Evolutionary conservation across 1,140 invertebrate species (phyloP), one percentile per base, ranked within the genome.

Genomic region (Papilio dardanus): DNA sequence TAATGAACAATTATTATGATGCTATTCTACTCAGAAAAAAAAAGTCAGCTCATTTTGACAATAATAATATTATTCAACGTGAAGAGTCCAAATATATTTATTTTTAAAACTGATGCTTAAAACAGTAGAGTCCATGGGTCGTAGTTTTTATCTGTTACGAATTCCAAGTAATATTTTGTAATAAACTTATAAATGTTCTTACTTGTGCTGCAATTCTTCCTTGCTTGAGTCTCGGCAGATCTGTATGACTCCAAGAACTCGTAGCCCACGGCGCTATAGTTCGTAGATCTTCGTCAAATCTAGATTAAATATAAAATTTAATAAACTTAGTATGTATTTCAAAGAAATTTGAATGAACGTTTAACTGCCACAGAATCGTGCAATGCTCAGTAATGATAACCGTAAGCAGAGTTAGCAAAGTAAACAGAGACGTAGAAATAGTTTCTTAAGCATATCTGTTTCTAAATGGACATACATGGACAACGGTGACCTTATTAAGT

Each of bases 141-240:
- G n/a, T n/a, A 2, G 7, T 5, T 19, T 50, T 50, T 19, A 6
- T 42, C 19, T 21, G 24, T 54, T 24, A 6, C 19, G 19, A 24
- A 16, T 31, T 65, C n/a, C 12, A n/a, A 12, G 24, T 65, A 65
- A 65, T 3, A 58, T 21, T 8, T 28, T 28, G 24, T 16, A 71
- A 46, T 21, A 77, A 74, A 7, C 46, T 30, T 33, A 62, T 46
- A 37, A 71, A 76, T 75, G 31, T 14, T 28, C 75, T 87, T 77
- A 98, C 97, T 96, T 98, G 97, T 42, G 97, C 97, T 68, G 97
- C 96, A 54, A 98, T 95, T 87, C 96, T 95, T 42, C 97, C 97
- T 85, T 96, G 94, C 86, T 95, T 95, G 76, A 98, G 93, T 87
- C 97, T 94, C 62, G 95, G 95, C 46, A 98, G 94, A 90, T 98